Percentiles rank a stretch among this genome's conserved stretches.
Evolutionary conservation across 2,888 invertebrate genomes (phyloP).

Genomic region (Megastigmus dorsalis): DNA sequence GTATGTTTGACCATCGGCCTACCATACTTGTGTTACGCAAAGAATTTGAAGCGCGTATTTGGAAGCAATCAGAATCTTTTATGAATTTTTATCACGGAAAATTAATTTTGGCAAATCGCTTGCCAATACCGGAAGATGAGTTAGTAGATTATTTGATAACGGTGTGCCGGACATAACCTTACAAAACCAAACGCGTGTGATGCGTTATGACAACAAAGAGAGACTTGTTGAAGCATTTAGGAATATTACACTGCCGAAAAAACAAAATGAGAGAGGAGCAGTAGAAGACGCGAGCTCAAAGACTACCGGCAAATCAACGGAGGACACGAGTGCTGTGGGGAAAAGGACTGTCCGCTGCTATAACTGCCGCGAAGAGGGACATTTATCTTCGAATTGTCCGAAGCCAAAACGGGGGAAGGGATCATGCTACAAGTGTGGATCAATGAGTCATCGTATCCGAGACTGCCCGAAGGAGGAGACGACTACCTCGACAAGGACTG

Average conservation of each 20-base stretch:
- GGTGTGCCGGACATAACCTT: neutral
- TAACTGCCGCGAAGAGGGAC: neutral
- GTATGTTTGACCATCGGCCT: neutral
- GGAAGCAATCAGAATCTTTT: neutral
- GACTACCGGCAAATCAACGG: neutral
- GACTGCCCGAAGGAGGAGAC: neutral
- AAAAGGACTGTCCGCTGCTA: neutral
- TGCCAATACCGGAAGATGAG: conserved; percentile 2
- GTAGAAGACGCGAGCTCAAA: neutral
- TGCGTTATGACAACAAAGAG: conserved; percentile 9
- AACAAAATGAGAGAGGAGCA: neutral
- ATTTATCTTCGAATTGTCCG: neutral
- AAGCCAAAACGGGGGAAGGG: neutral
- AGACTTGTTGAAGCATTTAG: neutral
- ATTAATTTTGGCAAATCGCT: neutral
- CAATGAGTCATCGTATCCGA: neutral
- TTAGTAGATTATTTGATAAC: neutral
- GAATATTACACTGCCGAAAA: neutral
- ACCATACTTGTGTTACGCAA: conserved; percentile 49
- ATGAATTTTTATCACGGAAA: conserved; percentile 18
- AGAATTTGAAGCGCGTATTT: conserved; percentile 4
- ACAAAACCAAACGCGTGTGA: neutral
- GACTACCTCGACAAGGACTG: neutral
- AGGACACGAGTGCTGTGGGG: neutral
- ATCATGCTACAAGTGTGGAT: neutral